Base-by-base conservation (phyloP, 2,888 invertebrate species). In the Rhagophthalmus giganteus region DNA sequence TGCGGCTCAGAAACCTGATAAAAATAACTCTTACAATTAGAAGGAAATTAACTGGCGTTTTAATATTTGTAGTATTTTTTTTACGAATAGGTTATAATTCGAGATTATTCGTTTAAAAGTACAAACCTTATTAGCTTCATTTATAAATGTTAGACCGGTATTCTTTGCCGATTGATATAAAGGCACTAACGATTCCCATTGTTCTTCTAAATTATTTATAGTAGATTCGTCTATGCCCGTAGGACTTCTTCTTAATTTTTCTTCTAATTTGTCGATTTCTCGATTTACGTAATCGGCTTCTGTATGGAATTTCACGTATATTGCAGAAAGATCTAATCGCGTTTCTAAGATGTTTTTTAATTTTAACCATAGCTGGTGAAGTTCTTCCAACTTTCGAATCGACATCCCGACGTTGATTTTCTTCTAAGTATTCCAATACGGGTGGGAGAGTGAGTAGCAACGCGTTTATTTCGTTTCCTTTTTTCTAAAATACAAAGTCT, bases 231-330 rank as follows among this genome's bases (percentile, higher is more conserved):
- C 75, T 9, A 79, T 71, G 44, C 76, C 73, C 34, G 82, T 79
- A 4, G 60, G 57, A 13, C 61, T 63, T 25, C 76, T 74, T 60
- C 76, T 78, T 28, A 87, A 65, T 20, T 81, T 78, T 2, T 79
- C 74, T 64, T 88, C 86, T 35, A 89, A 65, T 44, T 78, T 77
- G 64, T 87, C 84, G 71, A 88, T 78, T 66, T 85, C 84, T 50
- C 78, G 79, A 52, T 80, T 78, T 33, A 89, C 78, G 67, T 83
- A 81, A 50, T 83, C 81, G 11, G 86, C 85, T 55, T 83, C 81
- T 64, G 82, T 81, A 62, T 87, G 86, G 74, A 90, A 89, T 59
- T 86, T 82, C 28, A 86, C 82, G 64, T 88, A 87, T 55, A 84
- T 72, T 28, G 81, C 79, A 9, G 84, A 81, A 10, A 88, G 74